Evolutionary conservation across 2,113 vertebrate species (phyloP).

Genomic region (Onychostruthus taczanowskii): DNA sequence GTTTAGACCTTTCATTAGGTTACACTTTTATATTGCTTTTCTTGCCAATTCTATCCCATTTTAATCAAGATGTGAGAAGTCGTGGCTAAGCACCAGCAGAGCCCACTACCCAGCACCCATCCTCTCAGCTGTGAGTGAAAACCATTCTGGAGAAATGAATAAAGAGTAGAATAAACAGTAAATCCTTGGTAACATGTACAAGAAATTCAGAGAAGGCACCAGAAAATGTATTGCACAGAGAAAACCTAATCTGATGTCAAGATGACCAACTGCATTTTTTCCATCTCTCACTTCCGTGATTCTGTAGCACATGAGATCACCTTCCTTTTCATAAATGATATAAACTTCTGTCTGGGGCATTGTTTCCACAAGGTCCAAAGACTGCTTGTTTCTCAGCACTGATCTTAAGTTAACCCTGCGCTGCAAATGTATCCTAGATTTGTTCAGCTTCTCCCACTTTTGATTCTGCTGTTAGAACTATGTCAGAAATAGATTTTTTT

Average conservation of each 20-base stretch:
- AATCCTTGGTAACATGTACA: background rate
- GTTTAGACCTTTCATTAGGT: background rate
- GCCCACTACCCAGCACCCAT: too few relatives aligned
- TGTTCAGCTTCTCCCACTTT: background rate
- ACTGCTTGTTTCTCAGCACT: background rate
- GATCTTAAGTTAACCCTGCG: background rate
- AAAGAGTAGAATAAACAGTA: background rate
- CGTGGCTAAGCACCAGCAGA: background rate
- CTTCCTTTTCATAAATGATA: slow-evolving; percentile 22
- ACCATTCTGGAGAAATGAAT: background rate
- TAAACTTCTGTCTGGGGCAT: slow-evolving; percentile 1
- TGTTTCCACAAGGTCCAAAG: background rate
- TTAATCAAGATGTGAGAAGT: background rate
- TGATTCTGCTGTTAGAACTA: background rate
- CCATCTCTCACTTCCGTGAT: background rate
- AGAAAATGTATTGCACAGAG: background rate
- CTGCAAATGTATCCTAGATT: background rate
- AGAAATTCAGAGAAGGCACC: background rate
- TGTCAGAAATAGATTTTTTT: background rate
- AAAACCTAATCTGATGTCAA: background rate
- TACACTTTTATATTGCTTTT: background rate
- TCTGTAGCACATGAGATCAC: background rate
- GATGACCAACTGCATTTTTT: background rate
- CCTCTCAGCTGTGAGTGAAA: background rate
- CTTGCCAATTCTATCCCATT: background rate